Conservation (phyloP, 2,888 invertebrate genomes). For the Parelbella ahira region DNA sequence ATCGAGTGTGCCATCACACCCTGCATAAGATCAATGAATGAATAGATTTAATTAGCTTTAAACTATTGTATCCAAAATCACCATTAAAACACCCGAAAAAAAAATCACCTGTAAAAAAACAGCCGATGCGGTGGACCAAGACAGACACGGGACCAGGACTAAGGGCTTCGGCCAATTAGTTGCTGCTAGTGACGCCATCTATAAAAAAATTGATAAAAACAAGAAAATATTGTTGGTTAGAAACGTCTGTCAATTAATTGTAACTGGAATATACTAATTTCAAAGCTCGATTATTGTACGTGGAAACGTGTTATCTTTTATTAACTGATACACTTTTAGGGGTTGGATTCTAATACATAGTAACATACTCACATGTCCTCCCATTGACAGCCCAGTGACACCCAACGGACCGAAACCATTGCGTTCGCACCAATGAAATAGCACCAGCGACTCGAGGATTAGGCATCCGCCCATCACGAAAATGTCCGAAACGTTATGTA, state of each 20-base stretch:
- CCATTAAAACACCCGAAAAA: too few species aligned
- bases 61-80: too few species aligned
- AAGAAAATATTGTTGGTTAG: too few species aligned
- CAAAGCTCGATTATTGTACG: too few species aligned
- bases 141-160: constrained; percentile 95
- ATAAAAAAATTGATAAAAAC: constrained; percentile 25
- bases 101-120: constrained; percentile 96
- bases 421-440: constrained; percentile 96
- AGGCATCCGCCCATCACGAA: constrained; percentile 99
- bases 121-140: constrained; percentile 98
- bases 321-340: too few species aligned
- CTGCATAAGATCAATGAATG: constrained; percentile 62
- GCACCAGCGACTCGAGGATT: constrained; percentile 93
- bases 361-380: constrained; percentile 95
- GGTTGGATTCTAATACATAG: too few species aligned
- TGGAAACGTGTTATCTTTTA: too few species aligned
- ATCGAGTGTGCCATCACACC: constrained; percentile 97
- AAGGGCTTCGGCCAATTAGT: constrained; percentile 97
- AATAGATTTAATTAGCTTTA: too few species aligned
- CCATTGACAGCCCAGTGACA: constrained; percentile 98
- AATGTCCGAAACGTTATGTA: constrained; percentile 97
- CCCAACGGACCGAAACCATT: constrained; percentile 96
- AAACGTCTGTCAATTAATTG: too few species aligned
- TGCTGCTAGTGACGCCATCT: constrained; percentile 99
- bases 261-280: too few species aligned